phyloP scores from a whole-genome alignment of 2,888 invertebrate genomes.

The Tridacna gigas region DNA sequence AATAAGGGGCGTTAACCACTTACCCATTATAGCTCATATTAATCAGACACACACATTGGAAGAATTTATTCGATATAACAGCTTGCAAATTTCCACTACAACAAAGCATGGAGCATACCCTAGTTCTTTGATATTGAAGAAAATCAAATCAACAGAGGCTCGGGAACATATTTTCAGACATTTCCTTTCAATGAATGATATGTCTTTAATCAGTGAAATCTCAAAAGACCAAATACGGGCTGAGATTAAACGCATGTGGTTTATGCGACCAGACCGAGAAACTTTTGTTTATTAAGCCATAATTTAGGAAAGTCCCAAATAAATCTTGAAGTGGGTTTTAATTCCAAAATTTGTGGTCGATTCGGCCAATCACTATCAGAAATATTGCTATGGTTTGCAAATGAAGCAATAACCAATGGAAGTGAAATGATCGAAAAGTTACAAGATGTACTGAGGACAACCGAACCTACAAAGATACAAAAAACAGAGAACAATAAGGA shows the following conservation, averaged over 20 bases:
- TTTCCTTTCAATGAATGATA: constrained; percentile 51
- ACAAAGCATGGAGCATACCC: constrained; percentile 51
- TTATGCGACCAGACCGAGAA: constrained; percentile 38
- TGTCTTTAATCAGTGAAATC: constrained; percentile 34
- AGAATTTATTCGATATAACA: constrained; percentile 37
- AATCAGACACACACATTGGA: constrained; percentile 9
- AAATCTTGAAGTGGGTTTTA: constrained; percentile 14
- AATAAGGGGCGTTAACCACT: constrained; percentile 43
- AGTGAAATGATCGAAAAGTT: no score
- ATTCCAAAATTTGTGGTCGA: constrained; percentile 14
- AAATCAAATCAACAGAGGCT: constrained; percentile 36
- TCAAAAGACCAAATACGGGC: constrained; percentile 34
- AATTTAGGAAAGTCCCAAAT: constrained; percentile 15
- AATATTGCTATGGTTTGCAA: neutral
- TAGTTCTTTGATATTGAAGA: constrained; percentile 34
- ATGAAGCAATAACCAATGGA: neutral
- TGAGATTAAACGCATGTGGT: constrained; percentile 35
- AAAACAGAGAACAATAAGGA: no score
- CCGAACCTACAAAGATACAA: no score
- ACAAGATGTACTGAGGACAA: no score
- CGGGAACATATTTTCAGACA: constrained; percentile 41
- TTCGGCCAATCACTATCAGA: neutral
- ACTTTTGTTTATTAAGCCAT: constrained; percentile 30
- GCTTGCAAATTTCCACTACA: constrained; percentile 27
- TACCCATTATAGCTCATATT: constrained; percentile 46